Conservation (phyloP, 1,140 invertebrate genomes). For the Melitaea cinxia region DNA sequence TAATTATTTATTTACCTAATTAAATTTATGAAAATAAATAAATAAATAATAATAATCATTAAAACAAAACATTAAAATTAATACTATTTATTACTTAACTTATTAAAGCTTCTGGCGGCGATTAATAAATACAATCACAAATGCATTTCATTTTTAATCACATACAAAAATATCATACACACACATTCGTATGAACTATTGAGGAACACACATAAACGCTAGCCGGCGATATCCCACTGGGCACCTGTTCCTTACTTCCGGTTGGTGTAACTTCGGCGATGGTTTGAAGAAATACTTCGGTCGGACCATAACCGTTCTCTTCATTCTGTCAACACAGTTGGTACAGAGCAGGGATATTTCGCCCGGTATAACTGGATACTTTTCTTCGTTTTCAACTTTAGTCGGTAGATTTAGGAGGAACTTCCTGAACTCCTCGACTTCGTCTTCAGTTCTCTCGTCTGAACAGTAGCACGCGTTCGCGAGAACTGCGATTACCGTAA, state of each 20-base stretch:
- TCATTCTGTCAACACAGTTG: constrained; percentile 49
- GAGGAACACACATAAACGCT: constrained; percentile 27
- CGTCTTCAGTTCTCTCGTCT: constrained; percentile 19
- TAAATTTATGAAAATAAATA: not conserved
- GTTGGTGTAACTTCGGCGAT: not conserved
- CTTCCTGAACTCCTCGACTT: constrained; percentile 34
- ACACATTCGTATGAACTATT: not conserved
- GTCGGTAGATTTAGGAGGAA: constrained; percentile 40
- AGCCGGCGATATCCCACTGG: constrained; percentile 25
- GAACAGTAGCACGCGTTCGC: constrained; percentile 38
- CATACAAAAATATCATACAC: not conserved
- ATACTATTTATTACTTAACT: constrained; percentile 10
- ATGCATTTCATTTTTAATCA: not conserved
- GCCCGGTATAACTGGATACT: constrained; percentile 42
- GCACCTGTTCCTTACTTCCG: constrained; percentile 29
- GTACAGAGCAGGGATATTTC: constrained; percentile 44
- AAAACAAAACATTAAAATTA: constrained; percentile 14
- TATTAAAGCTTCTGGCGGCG: constrained; percentile 36
- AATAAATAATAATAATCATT: not conserved
- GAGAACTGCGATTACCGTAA: not conserved
- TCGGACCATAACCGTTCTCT: constrained; percentile 27
- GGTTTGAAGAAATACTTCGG: not conserved
- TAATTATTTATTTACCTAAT: constrained; percentile 2
- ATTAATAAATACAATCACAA: constrained; percentile 14
- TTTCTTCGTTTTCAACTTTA: constrained; percentile 4